Conservation (phyloP, 2,888 invertebrate genomes). For the Hydrotaea diabolus region DNA sequence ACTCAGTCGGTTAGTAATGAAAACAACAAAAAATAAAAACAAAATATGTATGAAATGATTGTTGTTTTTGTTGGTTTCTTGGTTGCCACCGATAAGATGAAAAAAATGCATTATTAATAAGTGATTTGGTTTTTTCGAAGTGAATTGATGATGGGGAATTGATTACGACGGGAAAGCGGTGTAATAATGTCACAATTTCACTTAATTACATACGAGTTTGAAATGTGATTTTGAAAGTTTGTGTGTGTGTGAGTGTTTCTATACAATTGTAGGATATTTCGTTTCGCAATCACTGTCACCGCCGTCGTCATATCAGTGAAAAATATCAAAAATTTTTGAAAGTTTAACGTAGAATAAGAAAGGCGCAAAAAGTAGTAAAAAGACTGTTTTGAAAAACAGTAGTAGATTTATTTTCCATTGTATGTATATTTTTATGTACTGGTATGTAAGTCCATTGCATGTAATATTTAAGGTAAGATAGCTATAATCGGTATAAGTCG, state of each 20-base stretch:
- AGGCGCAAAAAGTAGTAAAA: not conserved
- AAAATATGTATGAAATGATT: constrained; percentile 13
- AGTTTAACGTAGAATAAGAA: not conserved
- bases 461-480: not conserved
- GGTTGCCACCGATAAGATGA: constrained; percentile 8
- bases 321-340: constrained; percentile 6
- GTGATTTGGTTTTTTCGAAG: not conserved
- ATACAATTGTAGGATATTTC: too few species aligned
- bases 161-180: not conserved
- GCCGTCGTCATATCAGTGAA: not conserved
- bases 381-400: not conserved
- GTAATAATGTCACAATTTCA: constrained; percentile 14
- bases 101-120: constrained; percentile 41
- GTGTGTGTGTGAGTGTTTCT: too few species aligned
- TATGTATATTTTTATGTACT: not conserved
- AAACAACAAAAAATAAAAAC: not conserved
- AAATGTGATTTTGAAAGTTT: not conserved
- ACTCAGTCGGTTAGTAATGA: not conserved
- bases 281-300: constrained; percentile 2
- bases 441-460: not conserved
- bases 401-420: not conserved
- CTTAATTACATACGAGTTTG: constrained; percentile 14
- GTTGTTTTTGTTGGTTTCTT: not conserved
- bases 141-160: not conserved
- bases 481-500: not conserved